Base-by-base conservation (phyloP, 2,797 vertebrate genomes). In the Delichon dasypus region DNA sequence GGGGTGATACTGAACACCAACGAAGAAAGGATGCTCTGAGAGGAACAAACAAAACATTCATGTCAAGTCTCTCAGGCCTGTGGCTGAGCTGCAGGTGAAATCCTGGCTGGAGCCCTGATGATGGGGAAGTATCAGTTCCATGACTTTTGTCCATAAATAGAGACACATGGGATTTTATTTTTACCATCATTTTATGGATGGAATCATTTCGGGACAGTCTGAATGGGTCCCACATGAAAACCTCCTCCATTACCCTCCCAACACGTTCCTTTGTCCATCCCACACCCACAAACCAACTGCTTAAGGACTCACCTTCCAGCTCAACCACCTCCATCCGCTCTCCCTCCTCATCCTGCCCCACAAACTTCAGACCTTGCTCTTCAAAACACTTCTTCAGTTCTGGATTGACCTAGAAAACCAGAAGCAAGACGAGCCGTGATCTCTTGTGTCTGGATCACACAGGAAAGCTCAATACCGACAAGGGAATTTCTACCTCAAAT, bases 291-390 rank as follows among this genome's bases (percentile, higher is more conserved):
- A 38, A 72, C 20, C 23, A 64, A 23, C 9, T 26, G 23, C 13
- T 44, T 8, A 51, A 55, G 50, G 10, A 88, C 97, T 75, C 95
- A 99, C 99, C 99, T 78, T 99, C 99, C 84, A 99, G 93, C 95
- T 99, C 99, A 53, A 99, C 98, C 55, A 99, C 97, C 93, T 99
- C 99, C 99, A 99, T 99, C 75, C 99, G 97, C 58, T 99, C 98
- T 45, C 99, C 99, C 94, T 99, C 99, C 34, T 98, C 97, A 44
- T 99, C 99, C 90, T 99, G 98, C 64, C 99, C 99, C 16, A 99
- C 99, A 60, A 99, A 99, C 82, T 97, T 97, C 95, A 99, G 97
- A 13, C 99, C 99, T 70, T 97, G 98, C 29, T 98, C 98, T 83
- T 99, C 99, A 96, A 99, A 98, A 92, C 98, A 98, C 44, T 98